These are phyloP conservation scores for Suncus etruscus DNA, from an alignment of 2,113 vertebrate genomes.

Conservation along the genomic window DNA sequence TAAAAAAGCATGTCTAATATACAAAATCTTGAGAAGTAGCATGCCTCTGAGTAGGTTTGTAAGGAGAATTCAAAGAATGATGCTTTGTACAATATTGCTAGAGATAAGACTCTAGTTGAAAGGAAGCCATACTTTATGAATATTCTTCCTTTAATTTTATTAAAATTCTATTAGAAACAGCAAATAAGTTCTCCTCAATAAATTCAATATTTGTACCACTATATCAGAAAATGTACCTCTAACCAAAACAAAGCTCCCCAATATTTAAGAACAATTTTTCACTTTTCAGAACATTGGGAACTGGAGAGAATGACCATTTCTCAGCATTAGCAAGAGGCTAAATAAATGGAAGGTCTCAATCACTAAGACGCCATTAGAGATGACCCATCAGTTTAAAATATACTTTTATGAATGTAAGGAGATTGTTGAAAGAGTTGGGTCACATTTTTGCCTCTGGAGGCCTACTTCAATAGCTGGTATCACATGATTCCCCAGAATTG, in stretches of 20 bases:
- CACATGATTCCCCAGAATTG: no score
- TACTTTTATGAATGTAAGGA: no score
- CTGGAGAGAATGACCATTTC: not conserved
- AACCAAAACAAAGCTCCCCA: not conserved
- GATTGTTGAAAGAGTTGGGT: no score
- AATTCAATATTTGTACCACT: not conserved
- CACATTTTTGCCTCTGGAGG: no score
- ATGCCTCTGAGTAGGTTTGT: not conserved
- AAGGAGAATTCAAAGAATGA: not conserved
- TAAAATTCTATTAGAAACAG: not conserved
- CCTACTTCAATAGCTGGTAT: no score
- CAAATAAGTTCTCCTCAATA: not conserved
- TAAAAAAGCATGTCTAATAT: not conserved
- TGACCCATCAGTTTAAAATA: not conserved
- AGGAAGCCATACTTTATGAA: not conserved
- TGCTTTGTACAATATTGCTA: not conserved
- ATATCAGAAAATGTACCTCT: not conserved
- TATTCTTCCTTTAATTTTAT: not conserved
- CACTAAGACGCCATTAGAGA: not conserved
- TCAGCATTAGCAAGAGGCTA: not conserved
- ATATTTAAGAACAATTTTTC: not conserved
- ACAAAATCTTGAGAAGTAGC: not conserved
- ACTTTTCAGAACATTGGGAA: not conserved
- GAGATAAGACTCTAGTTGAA: not conserved
- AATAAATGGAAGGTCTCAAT: no score